Conservation (phyloP, 1,140 invertebrate species). For the Drosophila bocqueti region DNA sequence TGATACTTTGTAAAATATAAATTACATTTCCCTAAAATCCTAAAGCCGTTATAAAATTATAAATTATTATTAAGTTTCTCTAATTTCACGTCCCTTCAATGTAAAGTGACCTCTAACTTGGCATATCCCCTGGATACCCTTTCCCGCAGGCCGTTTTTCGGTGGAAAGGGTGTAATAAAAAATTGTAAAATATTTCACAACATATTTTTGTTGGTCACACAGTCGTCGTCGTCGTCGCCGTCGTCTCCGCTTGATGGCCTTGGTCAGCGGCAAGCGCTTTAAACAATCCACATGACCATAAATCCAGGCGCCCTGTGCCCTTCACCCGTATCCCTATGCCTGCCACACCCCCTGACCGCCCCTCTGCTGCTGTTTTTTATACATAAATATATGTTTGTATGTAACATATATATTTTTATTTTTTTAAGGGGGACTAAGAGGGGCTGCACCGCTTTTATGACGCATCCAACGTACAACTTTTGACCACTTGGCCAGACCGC, state of each 20-base stretch:
- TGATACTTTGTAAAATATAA: too few species aligned
- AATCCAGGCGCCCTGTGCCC: conserved; percentile 41
- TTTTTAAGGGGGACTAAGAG: conserved; percentile 13
- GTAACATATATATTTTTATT: background rate
- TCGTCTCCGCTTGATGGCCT: conserved; percentile 63
- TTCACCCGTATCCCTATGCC: background rate
- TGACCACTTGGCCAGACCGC: conserved; percentile 77
- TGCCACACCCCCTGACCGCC: conserved; percentile 4
- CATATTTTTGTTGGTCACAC: conserved; percentile 71
- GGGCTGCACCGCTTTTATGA: conserved; percentile 61
- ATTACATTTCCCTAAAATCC: too few species aligned
- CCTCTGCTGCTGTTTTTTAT: conserved; percentile 20
- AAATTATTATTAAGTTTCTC: too few species aligned
- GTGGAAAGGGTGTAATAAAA: conserved; percentile 47
- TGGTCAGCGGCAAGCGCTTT: conserved; percentile 50
- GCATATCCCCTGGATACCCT: conserved; percentile 17
- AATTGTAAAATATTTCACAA: conserved; percentile 79
- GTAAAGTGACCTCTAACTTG: background rate
- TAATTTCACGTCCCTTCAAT: background rate
- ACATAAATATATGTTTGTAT: background rate
- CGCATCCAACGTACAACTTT: conserved; percentile 71
- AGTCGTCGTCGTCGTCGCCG: conserved; percentile 28
- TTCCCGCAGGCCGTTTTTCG: conserved; percentile 7
- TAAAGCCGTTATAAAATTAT: too few species aligned
- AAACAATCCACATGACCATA: conserved; percentile 79